phyloP scores from a whole-genome alignment of 2,113 vertebrate genomes.

The Aleadryas rufinucha region DNA sequence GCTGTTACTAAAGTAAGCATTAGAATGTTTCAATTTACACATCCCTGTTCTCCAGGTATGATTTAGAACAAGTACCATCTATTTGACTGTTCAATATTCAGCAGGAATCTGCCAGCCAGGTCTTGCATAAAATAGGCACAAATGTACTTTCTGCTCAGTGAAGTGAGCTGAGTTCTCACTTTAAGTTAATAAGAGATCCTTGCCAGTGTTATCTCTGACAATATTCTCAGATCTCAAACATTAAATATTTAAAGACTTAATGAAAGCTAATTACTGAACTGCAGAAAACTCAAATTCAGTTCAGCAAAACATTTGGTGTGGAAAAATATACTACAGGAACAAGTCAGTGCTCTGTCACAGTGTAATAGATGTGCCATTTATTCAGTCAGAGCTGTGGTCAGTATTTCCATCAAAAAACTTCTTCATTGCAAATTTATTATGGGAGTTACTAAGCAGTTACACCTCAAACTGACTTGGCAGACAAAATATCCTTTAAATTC shows the following conservation, averaged over 20 bases:
- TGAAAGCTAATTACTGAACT: neutral
- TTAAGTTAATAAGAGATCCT: neutral
- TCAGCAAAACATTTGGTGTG: neutral
- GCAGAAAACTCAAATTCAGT: neutral
- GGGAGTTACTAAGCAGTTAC: neutral
- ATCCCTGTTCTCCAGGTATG: neutral
- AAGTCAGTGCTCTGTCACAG: neutral
- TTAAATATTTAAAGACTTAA: neutral
- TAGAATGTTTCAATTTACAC: neutral
- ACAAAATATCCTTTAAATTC: neutral
- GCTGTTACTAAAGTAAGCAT: neutral
- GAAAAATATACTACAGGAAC: constrained; percentile 14
- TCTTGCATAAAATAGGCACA: neutral
- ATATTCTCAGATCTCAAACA: neutral
- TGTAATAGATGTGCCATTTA: constrained; percentile 26
- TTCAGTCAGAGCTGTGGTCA: neutral
- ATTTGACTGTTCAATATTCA: neutral
- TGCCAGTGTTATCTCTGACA: neutral
- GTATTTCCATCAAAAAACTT: neutral
- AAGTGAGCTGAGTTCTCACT: neutral
- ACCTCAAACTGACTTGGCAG: neutral
- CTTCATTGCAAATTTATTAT: neutral
- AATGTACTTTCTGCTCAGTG: neutral
- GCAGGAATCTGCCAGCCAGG: neutral
- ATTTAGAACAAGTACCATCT: neutral